A percentile compares a stretch with the other conserved stretches of the same genome.
These are phyloP conservation scores for Torymus tubicola DNA, from an alignment of 2,888 invertebrate genomes.

Conservation along the genomic window DNA sequence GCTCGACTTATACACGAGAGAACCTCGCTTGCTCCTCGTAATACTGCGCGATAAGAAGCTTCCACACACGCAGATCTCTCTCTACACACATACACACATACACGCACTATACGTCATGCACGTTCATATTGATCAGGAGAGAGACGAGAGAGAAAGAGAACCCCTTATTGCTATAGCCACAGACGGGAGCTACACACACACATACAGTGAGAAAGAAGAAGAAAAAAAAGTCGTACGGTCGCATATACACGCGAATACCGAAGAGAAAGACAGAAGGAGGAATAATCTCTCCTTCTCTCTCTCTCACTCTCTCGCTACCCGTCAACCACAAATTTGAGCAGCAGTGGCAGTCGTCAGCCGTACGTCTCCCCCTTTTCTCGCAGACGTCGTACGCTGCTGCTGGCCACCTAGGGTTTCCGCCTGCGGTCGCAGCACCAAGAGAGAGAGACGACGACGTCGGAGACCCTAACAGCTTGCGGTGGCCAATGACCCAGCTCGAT, in stretches of 20 bases:
- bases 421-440: no score
- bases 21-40: conserved; percentile 9
- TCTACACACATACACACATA: no score
- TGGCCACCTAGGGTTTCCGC: conserved; percentile 52
- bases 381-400: conserved; percentile 11
- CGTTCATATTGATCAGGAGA: conserved; percentile 51
- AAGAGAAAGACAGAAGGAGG: conserved; percentile 28
- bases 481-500: conserved; percentile 59
- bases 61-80: background rate
- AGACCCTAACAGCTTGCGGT: conserved; percentile 50
- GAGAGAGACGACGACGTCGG: background rate
- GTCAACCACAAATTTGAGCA: conserved; percentile 53
- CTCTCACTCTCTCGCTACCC: conserved; percentile 6
- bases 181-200: no score
- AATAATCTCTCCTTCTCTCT: conserved; percentile 24
- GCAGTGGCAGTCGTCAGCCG: conserved; percentile 21
- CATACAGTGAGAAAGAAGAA: background rate
- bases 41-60: conserved; percentile 23
- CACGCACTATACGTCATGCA: background rate
- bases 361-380: conserved; percentile 38
- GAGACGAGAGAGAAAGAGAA: conserved; percentile 11
- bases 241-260: background rate
- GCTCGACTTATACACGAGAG: conserved; percentile 2
- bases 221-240: background rate
- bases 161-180: conserved; percentile 1